Base-by-base conservation (phyloP, 1,140 invertebrate species). In the Leguminivora glycinivorella region DNA sequence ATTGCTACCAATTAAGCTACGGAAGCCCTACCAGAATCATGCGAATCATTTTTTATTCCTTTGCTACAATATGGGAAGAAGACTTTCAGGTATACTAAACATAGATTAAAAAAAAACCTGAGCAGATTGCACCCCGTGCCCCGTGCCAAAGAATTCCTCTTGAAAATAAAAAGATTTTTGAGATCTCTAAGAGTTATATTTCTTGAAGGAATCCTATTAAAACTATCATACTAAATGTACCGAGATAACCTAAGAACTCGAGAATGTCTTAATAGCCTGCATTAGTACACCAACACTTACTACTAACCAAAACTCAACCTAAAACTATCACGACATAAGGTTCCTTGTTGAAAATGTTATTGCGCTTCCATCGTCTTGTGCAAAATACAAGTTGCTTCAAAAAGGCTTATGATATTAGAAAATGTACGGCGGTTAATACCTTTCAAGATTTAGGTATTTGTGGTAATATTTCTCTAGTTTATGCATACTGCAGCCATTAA, bases 171-270 rank as follows among this genome's bases (percentile, higher is more conserved):
- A n/a, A n/a, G n/a, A n/a, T n/a, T 12, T 38, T 38, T 12, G 3
- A 38, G 34, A 12, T 38, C 10, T 52, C 17, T 9, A 22, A 19
- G 22, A 52, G 47, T 22, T 22, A 52, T 52, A 52, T 52, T 52
- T 22, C 47, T 19, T 52, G 6, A 52, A 52, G 47, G 19, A 52
- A 52, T 22, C 7, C 19, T 9, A 52, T 52, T 52, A 52, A 52
- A 22, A 22, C 17, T 22, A 52, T 52, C 19, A 52, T 52, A 52
- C 47, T 22, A 22, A 52, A 52, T 52, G 47, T 9, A 52, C 19
- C n/a, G 47, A 52, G 47, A 52, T 52, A 52, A 52, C 17, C 47
- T 52, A 52, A 52, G 47, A 52, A 47, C n/a, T 47, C 34, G 10
- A 47, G 14, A 47, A 47, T 47, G 14, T 52, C 47, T 52, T 52